These are phyloP conservation scores for Pocota personata DNA, from an alignment of 2,888 invertebrate species.

Conservation along the genomic window DNA sequence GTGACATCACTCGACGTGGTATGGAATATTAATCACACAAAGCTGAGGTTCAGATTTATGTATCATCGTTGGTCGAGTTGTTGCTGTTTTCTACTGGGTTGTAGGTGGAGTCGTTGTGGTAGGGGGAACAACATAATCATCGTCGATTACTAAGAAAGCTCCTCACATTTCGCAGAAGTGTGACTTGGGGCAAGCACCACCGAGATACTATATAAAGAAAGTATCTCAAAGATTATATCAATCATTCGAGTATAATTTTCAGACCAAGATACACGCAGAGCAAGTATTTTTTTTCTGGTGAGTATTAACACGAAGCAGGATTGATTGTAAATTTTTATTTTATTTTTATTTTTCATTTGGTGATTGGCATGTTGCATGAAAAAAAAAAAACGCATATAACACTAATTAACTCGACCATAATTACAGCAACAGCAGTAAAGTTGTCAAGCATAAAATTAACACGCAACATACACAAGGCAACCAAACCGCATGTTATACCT, in stretches of 20 bases:
- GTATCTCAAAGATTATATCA: constrained; percentile 40
- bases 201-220: constrained; percentile 44
- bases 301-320: constrained; percentile 33
- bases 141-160: constrained; percentile 53
- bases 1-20: constrained; percentile 61
- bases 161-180: constrained; percentile 17
- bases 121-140: not conserved
- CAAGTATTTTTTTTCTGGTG: constrained; percentile 37
- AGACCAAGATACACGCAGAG: constrained; percentile 20
- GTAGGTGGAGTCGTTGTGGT: constrained; percentile 4
- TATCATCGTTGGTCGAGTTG: constrained; percentile 27
- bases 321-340: not conserved
- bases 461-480: constrained; percentile 52
- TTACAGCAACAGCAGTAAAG: constrained; percentile 53
- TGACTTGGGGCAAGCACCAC: not conserved
- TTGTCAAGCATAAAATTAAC: constrained; percentile 69
- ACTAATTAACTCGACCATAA: constrained; percentile 62
- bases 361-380: constrained; percentile 52
- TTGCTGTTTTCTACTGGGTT: not conserved
- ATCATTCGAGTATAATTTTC: constrained; percentile 52
- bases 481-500: constrained; percentile 51
- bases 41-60: constrained; percentile 32
- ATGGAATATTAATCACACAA: constrained; percentile 52
- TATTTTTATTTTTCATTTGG: constrained; percentile 6
- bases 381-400: constrained; percentile 10